Percentiles rank a stretch among this genome's conserved stretches.
Conservation (phyloP, 1,140 invertebrate genomes). For the Coenobita brevimanus region DNA sequence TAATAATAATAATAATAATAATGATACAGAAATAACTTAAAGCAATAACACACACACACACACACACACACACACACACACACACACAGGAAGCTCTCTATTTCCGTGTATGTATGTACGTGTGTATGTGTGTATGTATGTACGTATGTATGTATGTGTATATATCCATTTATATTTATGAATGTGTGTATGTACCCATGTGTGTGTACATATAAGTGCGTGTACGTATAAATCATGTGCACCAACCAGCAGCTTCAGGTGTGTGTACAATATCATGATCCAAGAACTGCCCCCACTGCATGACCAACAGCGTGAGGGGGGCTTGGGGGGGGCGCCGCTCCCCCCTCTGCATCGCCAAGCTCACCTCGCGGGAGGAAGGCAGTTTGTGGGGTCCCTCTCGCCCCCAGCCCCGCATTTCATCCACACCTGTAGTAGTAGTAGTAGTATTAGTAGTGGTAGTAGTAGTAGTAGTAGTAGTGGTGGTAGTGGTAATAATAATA, state of each 20-base stretch:
- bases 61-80: too few relatives aligned
- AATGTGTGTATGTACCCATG: background rate
- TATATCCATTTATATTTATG: background rate
- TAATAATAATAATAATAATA: too few relatives aligned
- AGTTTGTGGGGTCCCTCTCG: background rate
- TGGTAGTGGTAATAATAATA: too few relatives aligned
- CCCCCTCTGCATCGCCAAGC: background rate
- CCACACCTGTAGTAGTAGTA: background rate
- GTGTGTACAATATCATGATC: background rate
- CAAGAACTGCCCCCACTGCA: background rate
- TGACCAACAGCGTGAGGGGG: background rate
- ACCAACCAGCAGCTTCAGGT: background rate
- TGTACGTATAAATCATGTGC: background rate
- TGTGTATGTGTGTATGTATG: too few relatives aligned
- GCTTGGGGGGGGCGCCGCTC: background rate
- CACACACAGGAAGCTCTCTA: too few relatives aligned
- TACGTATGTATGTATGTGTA: too few relatives aligned
- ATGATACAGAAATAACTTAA: too few relatives aligned
- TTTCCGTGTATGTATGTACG: too few relatives aligned
- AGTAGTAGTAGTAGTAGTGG: too few relatives aligned
- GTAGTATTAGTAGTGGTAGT: too few relatives aligned
- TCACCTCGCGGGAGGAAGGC: background rate
- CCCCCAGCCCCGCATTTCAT: background rate
- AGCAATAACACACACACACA: too few relatives aligned
- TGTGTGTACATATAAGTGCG: background rate